Conservation (phyloP, 1,140 invertebrate genomes). For the Luehdorfia chinensis region DNA sequence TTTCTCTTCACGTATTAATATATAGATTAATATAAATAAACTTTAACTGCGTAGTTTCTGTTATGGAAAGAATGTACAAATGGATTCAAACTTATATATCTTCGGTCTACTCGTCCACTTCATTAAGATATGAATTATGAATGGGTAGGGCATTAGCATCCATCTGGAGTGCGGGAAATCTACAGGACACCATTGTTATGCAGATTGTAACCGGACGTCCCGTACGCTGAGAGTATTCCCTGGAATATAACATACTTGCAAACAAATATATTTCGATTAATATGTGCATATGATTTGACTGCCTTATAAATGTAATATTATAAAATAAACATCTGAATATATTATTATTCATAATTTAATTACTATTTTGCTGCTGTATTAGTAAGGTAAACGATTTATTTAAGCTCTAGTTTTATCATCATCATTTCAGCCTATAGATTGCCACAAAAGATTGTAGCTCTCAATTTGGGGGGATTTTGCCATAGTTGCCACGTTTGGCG, state of each 20-base stretch:
- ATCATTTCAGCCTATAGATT: too few relatives aligned
- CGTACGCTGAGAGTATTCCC: slow-evolving; percentile 38
- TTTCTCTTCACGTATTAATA: too few relatives aligned
- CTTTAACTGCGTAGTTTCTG: too few relatives aligned
- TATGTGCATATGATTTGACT: slow-evolving; percentile 7
- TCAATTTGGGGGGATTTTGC: too few relatives aligned
- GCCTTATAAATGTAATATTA: background rate
- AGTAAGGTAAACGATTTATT: too few relatives aligned
- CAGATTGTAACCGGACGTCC: slow-evolving; percentile 64
- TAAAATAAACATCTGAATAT: background rate
- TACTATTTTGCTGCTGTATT: too few relatives aligned
- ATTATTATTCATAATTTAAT: too few relatives aligned
- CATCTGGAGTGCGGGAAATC: slow-evolving; percentile 51
- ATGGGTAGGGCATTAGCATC: slow-evolving; percentile 57
- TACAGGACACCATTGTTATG: slow-evolving; percentile 62
- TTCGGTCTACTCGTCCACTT: slow-evolving; percentile 40
- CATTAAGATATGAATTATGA: slow-evolving; percentile 70
- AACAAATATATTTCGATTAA: slow-evolving; percentile 49
- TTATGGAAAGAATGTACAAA: slow-evolving; percentile 2
- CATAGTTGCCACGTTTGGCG: too few relatives aligned
- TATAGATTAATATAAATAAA: too few relatives aligned
- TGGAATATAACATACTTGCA: slow-evolving; percentile 46
- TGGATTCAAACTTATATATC: slow-evolving; percentile 15
- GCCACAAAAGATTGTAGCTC: too few relatives aligned
- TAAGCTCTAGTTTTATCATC: too few relatives aligned